A percentile compares a stretch with the other conserved stretches of the same genome.
Evolutionary conservation across 2,888 invertebrate species (phyloP).

Genomic region (Acrocyrtus sp.): DNA sequence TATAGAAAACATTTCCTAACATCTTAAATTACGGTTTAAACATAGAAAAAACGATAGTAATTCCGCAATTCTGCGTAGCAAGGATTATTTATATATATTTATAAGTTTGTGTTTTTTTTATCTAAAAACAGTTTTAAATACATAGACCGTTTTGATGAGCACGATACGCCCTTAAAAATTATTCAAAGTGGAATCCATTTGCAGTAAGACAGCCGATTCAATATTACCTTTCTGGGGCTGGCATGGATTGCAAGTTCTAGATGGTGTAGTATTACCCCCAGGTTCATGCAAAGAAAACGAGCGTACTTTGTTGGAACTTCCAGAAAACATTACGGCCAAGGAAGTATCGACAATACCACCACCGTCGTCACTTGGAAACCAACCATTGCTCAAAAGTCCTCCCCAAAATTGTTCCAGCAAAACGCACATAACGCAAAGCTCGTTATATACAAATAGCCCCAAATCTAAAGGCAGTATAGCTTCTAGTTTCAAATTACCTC

Average conservation of each 20-base stretch:
- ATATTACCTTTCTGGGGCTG: conserved; percentile 55
- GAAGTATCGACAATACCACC: conserved; percentile 36
- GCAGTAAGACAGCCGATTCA: conserved; percentile 38
- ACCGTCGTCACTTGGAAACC: conserved; percentile 51
- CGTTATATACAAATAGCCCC: too few relatives aligned
- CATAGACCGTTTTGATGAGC: too few relatives aligned
- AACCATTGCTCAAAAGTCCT: conserved; percentile 7
- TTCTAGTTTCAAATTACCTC: too few relatives aligned
- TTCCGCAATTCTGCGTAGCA: too few relatives aligned
- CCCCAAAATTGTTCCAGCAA: conserved; percentile 7
- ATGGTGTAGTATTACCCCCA: too few relatives aligned
- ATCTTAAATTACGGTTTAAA: too few relatives aligned
- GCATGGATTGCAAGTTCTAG: conserved; percentile 35
- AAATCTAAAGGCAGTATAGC: not conserved
- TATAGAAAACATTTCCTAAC: too few relatives aligned
- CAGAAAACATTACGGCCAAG: conserved; percentile 9
- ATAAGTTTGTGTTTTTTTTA: too few relatives aligned
- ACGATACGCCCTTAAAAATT: conserved; percentile 25
- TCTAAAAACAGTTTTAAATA: too few relatives aligned
- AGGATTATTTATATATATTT: too few relatives aligned
- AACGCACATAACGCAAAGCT: too few relatives aligned
- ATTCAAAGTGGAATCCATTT: conserved; percentile 60
- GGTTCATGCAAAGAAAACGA: not conserved
- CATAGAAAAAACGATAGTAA: too few relatives aligned
- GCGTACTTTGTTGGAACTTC: not conserved